Base-by-base conservation (phyloP, 2,113 vertebrate genomes). In the Triplophysa tibetana region DNA sequence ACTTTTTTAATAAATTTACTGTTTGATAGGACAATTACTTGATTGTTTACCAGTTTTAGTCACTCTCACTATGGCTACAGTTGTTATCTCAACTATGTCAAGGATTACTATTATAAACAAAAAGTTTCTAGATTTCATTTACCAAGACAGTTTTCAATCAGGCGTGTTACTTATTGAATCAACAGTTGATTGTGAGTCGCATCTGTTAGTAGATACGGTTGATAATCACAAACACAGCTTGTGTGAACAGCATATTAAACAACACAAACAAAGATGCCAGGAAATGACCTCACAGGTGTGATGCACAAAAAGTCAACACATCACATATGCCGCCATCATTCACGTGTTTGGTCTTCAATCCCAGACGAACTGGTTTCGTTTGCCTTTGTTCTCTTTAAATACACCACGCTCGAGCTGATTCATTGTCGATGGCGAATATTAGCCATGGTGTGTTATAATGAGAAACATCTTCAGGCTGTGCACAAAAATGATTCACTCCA, bases 401-500 rank as follows among this genome's bases (percentile, higher is more conserved):
- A 21, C 23, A 48, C 21, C 73, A 19, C 16, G 43, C 26, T 41
- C 50, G 8, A 74, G 61, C 29, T 38, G 29, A 74, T 61, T 21
- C 33, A 78, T 58, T 45, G 38, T 64, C 13, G 45, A 10, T 63
- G 38, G 24, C 58, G 41, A 63, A 76, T 67, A 65, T 78, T 43
- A 43, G 21, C 67, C 54, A 16, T 41, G 41, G 48, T 72, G 41
- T 43, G 74, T 63, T 77, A 65, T 60, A 68, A 56, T 65, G 45
- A 79, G 54, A 52, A 16, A 50, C 81, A 29, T 79, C 86, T 87
- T 77, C 60, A 75, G 88, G 88, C 87, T 11, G 83, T n/a, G 72
- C 43, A 72, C 76, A 75, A 52, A 13, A 50, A 78, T 87, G 86
- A 90, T 84, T 91, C 86, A 90, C 82, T 80, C 62, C 60, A 1